Evolutionary conservation across 1,140 invertebrate species (phyloP), one percentile per base, ranked within the genome.

Genomic region (Bombus polaris): DNA sequence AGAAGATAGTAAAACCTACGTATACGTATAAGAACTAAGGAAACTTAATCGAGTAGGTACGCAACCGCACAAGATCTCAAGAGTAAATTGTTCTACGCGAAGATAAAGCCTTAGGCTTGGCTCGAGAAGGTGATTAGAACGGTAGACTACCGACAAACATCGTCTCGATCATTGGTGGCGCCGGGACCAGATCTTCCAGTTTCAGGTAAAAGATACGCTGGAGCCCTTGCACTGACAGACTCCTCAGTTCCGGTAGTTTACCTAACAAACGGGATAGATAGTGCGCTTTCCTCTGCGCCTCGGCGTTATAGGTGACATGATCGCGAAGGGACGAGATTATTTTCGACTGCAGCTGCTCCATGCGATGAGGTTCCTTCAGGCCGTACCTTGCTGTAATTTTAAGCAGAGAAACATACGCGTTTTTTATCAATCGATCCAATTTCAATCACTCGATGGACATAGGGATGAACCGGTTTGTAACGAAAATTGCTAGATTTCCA

Each of bases 121-220:
- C 73, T 62, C 18, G 66, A 53, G 57, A 53, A 62, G 42, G 70
- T 42, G 72, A 68, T 87, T 90, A 91, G 59, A 99, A 99, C 76
- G 98, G 98, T 92, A 99, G 96, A 95, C 97, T 98, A 92, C 98
- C 97, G 88, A 98, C 97, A 94, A 99, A 99, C 97, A 99, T 98
- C 91, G 98, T 98, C 95, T 99, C 98, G 90, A 99, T 99, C 85
- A 98, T 96, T 0, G 98, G 97, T 37, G 98, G 98, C 65, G 98
- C 97, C 13, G 98, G 98, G 73, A 98, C 98, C 88, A 98, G 95
- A 94, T 99, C 98, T 95, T 99, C 98, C 53, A 99, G 95, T 94
- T 99, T 99, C 78, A 99, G 96, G 94, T 99, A 99, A 95, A 99
- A 99, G 94, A 99, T 98, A 90, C 98, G 96, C 95, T 99, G 98